Base-by-base conservation (phyloP, 2,797 vertebrate genomes). In the Bradypus variegatus region DNA sequence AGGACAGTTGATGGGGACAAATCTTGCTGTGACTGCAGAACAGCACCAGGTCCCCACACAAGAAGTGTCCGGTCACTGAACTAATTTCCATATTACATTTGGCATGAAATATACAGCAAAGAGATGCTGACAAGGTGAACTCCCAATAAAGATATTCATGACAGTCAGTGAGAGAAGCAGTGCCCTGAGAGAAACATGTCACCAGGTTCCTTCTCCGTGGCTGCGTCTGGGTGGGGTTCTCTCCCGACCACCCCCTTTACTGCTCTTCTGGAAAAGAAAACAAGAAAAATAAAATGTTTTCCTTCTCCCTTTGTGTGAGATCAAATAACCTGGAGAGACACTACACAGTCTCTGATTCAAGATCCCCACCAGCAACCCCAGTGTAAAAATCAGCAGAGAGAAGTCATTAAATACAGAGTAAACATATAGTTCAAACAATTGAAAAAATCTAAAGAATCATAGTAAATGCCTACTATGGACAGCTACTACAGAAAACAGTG, bases 381-480 rank as follows among this genome's bases (percentile, higher is more conserved):
- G 36, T 79, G 8, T 53, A 84, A 93, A 86, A 82, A 72, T 27
- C 36, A 80, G 31, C 67, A 78, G 25, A 81, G 19, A 73, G 60
- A 58, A 81, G 31, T 76, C 83, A 81, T 82, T 82, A 55, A 62
- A 5, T 3, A 38, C 18, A n/a, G 8, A 82, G 88, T 93, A 90
- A 93, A 93, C 38, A 29, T 78, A 5, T n/a, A 55, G 21, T 86
- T 69, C 8, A 58, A 58, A 69, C n/a, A 62, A 48, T 41, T 5
- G 23, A 91, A 72, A 76, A 86, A 55, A 45, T n/a, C n/a, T 80
- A 80, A 88, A 93, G 48, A 77, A 53, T 89, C 19, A 50, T 50
- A 81, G 19, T 31, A 64, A 79, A 89, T 86, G 70, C 15, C 79
- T 82, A 16, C 72, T 45, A 64, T 27, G 60, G 60, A 72, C 0